Base-by-base conservation (phyloP, 1,140 invertebrate genomes). In the Musca vetustissima region DNA sequence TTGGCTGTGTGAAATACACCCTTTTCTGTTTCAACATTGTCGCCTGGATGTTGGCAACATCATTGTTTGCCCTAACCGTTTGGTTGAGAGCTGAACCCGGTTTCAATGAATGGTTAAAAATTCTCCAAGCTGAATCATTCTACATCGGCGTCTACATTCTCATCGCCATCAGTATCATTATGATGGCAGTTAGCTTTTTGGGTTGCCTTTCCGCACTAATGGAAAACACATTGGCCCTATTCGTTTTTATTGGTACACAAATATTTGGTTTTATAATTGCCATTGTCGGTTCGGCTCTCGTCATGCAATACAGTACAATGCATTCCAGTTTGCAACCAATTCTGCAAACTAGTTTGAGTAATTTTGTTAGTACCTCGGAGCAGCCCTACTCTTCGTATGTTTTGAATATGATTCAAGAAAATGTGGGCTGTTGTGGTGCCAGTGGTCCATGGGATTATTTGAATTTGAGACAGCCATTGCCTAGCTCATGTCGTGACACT, bases 351-450 rank as follows among this genome's bases (percentile, higher is more conserved):
- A 88, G 89, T 15, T 88, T 95, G 83, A 83, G 86, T n/a, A 78
- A 85, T 11, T 86, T 94, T 15, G 93, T 96, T 22, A 82, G 86
- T 65, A 79, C 77, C 6, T 83, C 81, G 9, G 76, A 86, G 83
- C 78, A 90, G 89, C 74, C 89, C 87, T 22, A 88, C 90, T 75
- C 87, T 84, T 88, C 71, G 76, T 86, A 25, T 75, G 88, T 91
- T 43, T 84, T 96, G 0, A 87, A 89, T 72, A 87, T 92, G 82
- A 89, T 96, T 15, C 94, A 96, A 81, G 93, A 95, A 87, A 90
- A 91, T 70, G 93, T 95, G 73, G 92, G 91, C 25, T 96, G 93
- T 77, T 96, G 93, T 70, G 94, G 94, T 11, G 92, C 92, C 1
- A 88, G 90, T 64, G 92, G 92, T 0, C 89, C 93, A 0, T 88